Base-by-base conservation (phyloP, 2,797 vertebrate species). In the Cottoperca gobio region DNA sequence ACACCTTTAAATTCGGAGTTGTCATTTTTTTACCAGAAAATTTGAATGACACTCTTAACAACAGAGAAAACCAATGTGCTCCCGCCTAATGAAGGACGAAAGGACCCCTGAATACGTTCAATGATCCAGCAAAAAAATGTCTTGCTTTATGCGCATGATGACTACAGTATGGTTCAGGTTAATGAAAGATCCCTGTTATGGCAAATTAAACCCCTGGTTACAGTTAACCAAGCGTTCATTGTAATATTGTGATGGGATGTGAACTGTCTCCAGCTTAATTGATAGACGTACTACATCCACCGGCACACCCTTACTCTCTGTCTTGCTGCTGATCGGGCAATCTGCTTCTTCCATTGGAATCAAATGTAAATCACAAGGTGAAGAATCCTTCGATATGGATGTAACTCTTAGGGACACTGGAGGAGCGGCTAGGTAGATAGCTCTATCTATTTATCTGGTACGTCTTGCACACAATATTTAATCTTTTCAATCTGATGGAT, bases 131-230 rank as follows among this genome's bases (percentile, higher is more conserved):
- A 28, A 16, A 24, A 43, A 12, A 5, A 9, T 43, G n/a, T 45
- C 31, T 31, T n/a, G n/a, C n/a, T 60, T 40, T 19, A 37, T 52
- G 39, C 13, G 13, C 12, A 37, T 12, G 23, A 11, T 8, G n/a
- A n/a, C n/a, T n/a, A n/a, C n/a, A n/a, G n/a, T 24, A 45, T 21
- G 11, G 13, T 55, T 39, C 59, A 24, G 40, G 23, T 64, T 67
- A n/a, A 39, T 19, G 5, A 67, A 54, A 53, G 24, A 43, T 3
- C 23, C 33, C 1, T 8, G 10, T 26, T 46, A 64, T 62, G 53
- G 52, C 6, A 33, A 53, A 49, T 59, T 12, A 70, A 70, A 57
- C 17, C 55, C 21, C 40, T 59, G 19, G 49, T 61, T 61, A 53
- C 64, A 33, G 31, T 33, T 7, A 33, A 33, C 31, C 6, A 45